These are phyloP conservation scores for Tetranychus piercei DNA, from an alignment of 2,888 invertebrate species.

Conservation along the genomic window DNA sequence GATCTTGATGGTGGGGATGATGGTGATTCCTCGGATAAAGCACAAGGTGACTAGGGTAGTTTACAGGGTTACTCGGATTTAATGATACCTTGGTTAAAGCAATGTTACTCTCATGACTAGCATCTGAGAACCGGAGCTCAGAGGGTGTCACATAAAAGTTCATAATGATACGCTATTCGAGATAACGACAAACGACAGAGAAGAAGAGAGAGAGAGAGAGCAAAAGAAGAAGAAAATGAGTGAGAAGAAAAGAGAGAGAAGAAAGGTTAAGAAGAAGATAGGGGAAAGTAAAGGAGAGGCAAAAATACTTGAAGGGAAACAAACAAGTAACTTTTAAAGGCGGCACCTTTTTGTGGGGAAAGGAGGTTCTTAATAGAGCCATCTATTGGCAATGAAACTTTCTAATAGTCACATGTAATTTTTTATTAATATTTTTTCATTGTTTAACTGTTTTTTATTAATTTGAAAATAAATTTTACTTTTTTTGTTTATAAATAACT, in stretches of 20 bases:
- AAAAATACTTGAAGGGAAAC: background rate
- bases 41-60: conserved; percentile 1
- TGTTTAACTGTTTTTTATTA: no score
- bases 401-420: no score
- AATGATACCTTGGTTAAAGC: background rate
- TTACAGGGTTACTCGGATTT: background rate
- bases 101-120: background rate
- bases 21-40: background rate
- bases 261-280: conserved; percentile 6
- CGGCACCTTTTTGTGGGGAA: no score
- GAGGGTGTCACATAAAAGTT: conserved; percentile 1
- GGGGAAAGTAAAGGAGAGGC: conserved; percentile 6
- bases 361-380: no score
- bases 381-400: no score
- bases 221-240: conserved; percentile 4
- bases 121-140: conserved; percentile 1
- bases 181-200: conserved; percentile 9
- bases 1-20: background rate
- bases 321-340: no score
- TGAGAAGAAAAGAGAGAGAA: conserved; percentile 13
- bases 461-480: no score
- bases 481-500: no score
- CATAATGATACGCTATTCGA: background rate
- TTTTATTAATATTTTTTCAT: no score
- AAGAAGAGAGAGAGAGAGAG: conserved; percentile 9